Conservation (phyloP, 2,113 vertebrate genomes). For the Oncorhynchus nerka region DNA sequence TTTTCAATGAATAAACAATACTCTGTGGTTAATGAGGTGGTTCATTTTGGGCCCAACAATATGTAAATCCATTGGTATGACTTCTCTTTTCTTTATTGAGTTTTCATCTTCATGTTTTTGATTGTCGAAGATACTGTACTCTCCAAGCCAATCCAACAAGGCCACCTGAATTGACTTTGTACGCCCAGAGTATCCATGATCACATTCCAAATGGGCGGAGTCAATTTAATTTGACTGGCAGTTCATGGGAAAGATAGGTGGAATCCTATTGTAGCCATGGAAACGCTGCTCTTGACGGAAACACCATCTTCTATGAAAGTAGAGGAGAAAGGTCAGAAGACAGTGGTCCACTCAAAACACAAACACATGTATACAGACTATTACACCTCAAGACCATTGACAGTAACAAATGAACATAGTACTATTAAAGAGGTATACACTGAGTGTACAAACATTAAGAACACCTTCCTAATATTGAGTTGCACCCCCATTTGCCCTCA, state of each 20-base stretch:
- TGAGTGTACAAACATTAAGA: no score
- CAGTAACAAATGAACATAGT: no score
- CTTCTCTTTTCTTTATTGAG: not conserved
- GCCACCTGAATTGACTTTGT: not conserved
- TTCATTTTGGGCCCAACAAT: not conserved
- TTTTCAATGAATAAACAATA: not conserved
- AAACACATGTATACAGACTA: not conserved
- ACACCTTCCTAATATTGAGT: no score
- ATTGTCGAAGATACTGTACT: not conserved
- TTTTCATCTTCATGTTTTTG: not conserved
- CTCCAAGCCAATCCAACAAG: not conserved
- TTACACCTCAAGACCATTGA: not conserved
- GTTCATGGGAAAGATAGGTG: not conserved
- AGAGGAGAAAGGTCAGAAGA: not conserved
- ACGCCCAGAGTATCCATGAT: no score
- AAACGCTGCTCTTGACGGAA: not conserved
- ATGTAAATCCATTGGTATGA: not conserved
- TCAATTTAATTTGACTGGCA: not conserved
- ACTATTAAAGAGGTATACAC: constrained; percentile 22
- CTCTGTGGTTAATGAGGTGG: not conserved
- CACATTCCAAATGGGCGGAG: not conserved
- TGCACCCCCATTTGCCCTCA: no score
- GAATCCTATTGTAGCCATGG: not conserved
- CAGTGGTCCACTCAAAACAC: no score
- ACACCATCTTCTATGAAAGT: not conserved